Conservation (phyloP, 2,113 vertebrate species). For the Percopsis transmontana region DNA sequence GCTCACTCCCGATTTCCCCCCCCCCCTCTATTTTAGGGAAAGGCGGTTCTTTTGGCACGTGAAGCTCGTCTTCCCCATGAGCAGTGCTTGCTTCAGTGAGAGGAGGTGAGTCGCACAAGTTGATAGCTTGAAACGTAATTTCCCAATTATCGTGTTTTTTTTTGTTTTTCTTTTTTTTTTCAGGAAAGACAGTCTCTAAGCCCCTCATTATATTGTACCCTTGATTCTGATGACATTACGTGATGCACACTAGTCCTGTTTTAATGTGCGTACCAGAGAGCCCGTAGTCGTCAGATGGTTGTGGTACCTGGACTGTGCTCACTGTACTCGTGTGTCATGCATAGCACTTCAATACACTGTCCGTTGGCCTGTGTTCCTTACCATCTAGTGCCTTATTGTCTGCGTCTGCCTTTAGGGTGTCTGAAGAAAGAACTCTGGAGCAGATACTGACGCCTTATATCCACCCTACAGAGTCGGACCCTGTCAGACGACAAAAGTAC, state of each 20-base stretch:
- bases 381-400: constrained; percentile 16
- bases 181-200: neutral
- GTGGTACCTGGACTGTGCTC: no score
- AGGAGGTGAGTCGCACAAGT: constrained; percentile 80
- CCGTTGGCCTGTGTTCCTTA: neutral
- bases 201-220: neutral
- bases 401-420: constrained; percentile 78
- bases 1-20: constrained; percentile 41
- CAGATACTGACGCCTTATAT: constrained; percentile 86
- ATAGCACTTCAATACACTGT: no score
- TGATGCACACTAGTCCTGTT: no score
- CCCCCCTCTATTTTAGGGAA: constrained; percentile 77
- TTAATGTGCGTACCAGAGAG: no score
- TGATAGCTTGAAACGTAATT: neutral
- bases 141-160: neutral
- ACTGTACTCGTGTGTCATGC: neutral
- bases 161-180: no score
- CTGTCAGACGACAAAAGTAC: constrained; percentile 89
- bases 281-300: no score
- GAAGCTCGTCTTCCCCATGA: constrained; percentile 91
- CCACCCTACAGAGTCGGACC: constrained; percentile 89
- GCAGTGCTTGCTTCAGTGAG: constrained; percentile 83
- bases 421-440: constrained; percentile 79
- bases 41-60: constrained; percentile 91
- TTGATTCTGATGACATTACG: no score